These are phyloP conservation scores for Kryptolebias ocellatus DNA, from an alignment of 2,797 vertebrate species.

Conservation along the genomic window DNA sequence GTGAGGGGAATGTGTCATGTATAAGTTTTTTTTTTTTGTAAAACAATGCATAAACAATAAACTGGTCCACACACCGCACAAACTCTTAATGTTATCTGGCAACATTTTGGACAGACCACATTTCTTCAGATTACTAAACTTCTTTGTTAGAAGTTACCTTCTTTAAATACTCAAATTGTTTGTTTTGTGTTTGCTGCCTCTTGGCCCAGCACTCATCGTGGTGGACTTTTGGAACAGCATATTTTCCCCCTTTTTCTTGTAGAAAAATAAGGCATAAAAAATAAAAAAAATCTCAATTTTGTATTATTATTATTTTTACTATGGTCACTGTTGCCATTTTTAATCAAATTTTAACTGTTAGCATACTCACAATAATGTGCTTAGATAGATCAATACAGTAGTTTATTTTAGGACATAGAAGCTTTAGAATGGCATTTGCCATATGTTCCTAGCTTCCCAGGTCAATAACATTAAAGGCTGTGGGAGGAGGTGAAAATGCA, in stretches of 20 bases:
- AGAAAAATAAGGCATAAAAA: background rate
- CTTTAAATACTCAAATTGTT: too few species aligned
- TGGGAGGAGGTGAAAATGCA: slow-evolving; percentile 74
- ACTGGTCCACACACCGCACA: too few species aligned
- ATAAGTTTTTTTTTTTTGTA: slow-evolving; percentile 60
- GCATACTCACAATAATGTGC: slow-evolving; percentile 19
- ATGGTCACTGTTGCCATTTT: slow-evolving; percentile 22
- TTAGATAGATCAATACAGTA: slow-evolving; percentile 23
- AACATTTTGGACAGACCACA: too few species aligned
- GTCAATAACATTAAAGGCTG: slow-evolving; percentile 75
- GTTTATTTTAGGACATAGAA: slow-evolving; percentile 34
- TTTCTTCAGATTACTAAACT: too few species aligned
- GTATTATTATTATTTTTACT: background rate
- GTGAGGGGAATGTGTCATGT: slow-evolving; percentile 61
- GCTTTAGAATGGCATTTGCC: slow-evolving; percentile 43
- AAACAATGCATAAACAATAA: slow-evolving; percentile 43
- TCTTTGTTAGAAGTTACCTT: too few species aligned
- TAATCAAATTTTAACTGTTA: slow-evolving; percentile 23
- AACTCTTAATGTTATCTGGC: too few species aligned
- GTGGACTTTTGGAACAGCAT: background rate
- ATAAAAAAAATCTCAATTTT: background rate
- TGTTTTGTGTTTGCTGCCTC: too few species aligned
- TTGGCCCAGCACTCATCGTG: too few species aligned
- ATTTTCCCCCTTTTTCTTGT: background rate
- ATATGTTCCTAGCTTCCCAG: slow-evolving; percentile 33